Conservation (phyloP, 2,113 vertebrate genomes). For the Rhodinocichla rosea region DNA sequence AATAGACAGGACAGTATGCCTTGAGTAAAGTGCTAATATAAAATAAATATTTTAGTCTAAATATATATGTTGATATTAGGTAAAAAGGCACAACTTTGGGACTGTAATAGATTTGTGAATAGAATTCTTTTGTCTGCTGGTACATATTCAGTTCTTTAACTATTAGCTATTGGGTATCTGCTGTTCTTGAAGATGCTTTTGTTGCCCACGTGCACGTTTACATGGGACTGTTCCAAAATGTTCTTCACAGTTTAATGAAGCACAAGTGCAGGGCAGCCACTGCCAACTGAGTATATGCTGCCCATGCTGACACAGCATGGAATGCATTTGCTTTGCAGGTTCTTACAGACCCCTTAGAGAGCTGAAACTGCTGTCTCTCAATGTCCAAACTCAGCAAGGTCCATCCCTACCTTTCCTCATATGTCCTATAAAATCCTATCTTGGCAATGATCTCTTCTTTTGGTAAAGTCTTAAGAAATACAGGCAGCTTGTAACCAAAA, state of each 20-base stretch:
- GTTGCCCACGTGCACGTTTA: rapidly evolving
- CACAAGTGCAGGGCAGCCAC: background rate
- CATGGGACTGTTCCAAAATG: background rate
- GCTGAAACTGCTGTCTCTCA: background rate
- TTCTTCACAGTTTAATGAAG: background rate
- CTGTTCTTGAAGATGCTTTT: background rate
- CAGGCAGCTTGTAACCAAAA: background rate
- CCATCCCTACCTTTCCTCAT: background rate
- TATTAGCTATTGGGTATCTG: background rate
- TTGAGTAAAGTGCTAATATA: background rate
- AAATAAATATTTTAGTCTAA: background rate
- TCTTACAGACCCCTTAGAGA: background rate
- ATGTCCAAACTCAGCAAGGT: background rate
- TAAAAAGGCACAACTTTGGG: background rate
- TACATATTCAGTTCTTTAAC: background rate
- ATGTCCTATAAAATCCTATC: background rate
- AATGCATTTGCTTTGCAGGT: background rate
- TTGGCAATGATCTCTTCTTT: background rate
- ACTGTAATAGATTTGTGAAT: background rate
- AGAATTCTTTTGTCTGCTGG: background rate
- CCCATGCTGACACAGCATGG: background rate
- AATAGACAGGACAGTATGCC: background rate
- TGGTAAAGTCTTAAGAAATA: background rate
- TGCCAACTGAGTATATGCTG: background rate
- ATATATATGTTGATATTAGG: background rate